Percentiles rank a stretch among this genome's conserved stretches.
Evolutionary conservation across 2,113 vertebrate genomes (phyloP).

Genomic region (Mesoclemmys tuberculata): DNA sequence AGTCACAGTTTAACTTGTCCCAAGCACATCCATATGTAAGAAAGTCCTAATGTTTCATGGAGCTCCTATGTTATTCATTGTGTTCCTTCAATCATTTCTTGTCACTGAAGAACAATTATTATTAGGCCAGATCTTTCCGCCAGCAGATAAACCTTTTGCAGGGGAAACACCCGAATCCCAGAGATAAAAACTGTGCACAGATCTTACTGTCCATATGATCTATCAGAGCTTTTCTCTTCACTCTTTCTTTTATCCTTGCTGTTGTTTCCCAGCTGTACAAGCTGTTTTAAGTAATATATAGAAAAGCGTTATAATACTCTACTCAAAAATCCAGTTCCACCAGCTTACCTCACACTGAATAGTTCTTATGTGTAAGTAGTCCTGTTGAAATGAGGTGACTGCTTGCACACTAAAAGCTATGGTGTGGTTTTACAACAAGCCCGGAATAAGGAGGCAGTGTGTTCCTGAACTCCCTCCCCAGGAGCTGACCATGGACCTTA

Average conservation of each 20-base stretch:
- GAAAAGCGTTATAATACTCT: neutral
- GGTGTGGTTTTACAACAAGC: neutral
- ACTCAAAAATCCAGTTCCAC: neutral
- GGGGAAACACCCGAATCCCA: neutral
- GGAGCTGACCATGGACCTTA: neutral
- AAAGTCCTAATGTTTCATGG: neutral
- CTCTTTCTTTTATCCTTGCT: too few species aligned
- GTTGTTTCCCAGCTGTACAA: neutral
- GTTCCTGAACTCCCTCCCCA: neutral
- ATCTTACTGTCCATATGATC: neutral
- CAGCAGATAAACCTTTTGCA: neutral
- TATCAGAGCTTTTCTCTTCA: neutral
- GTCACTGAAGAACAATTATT: neutral
- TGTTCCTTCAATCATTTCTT: neutral
- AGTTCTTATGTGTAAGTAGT: neutral
- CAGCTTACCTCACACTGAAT: rapidly evolving
- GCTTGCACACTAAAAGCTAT: neutral
- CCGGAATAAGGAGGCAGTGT: neutral
- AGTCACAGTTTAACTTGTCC: neutral
- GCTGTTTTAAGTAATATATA: neutral
- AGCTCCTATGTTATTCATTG: neutral
- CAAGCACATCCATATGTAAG: neutral
- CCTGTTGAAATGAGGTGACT: neutral
- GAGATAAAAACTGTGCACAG: neutral
- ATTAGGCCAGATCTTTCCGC: neutral